Evolutionary conservation across 2,113 vertebrate genomes (phyloP).

Genomic region (Aegypius monachus): DNA sequence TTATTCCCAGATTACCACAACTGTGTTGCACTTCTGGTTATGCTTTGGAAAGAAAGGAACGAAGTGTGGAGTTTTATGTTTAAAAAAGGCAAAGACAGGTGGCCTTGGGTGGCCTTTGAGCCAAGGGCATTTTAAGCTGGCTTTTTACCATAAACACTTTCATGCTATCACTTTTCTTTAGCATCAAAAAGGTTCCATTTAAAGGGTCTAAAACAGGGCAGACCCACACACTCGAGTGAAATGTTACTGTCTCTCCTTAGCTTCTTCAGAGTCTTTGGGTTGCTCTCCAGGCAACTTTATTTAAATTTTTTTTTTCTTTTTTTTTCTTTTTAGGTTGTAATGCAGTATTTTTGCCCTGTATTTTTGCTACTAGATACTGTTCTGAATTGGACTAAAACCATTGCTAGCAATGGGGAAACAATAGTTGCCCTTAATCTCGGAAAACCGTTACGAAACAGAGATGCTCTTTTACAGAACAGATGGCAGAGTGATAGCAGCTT

Average conservation of each 20-base stretch:
- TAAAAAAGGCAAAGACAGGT: neutral
- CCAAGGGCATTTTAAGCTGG: neutral
- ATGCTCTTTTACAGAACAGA: slow-evolving; percentile 35
- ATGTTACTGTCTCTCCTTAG: neutral
- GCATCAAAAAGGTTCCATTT: neutral
- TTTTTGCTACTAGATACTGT: neutral
- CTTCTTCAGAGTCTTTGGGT: neutral
- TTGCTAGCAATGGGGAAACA: neutral
- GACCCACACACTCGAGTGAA: accelerated
- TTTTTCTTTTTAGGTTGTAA: neutral
- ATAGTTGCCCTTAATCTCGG: neutral
- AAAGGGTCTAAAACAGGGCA: neutral
- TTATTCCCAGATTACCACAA: neutral
- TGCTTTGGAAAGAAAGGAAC: neutral
- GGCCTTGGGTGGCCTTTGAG: neutral
- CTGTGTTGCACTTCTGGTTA: neutral
- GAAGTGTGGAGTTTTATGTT: neutral
- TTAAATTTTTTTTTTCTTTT: neutral
- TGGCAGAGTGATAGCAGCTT: slow-evolving; percentile 29
- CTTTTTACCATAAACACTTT: neutral
- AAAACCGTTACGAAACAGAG: neutral
- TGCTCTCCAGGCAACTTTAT: neutral
- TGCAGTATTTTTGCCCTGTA: neutral
- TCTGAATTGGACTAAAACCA: neutral
- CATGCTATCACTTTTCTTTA: neutral